Evolutionary conservation across 92 coral and sea anemone genomes (phyloP).

Genomic region (Phymanthus crucifer): DNA sequence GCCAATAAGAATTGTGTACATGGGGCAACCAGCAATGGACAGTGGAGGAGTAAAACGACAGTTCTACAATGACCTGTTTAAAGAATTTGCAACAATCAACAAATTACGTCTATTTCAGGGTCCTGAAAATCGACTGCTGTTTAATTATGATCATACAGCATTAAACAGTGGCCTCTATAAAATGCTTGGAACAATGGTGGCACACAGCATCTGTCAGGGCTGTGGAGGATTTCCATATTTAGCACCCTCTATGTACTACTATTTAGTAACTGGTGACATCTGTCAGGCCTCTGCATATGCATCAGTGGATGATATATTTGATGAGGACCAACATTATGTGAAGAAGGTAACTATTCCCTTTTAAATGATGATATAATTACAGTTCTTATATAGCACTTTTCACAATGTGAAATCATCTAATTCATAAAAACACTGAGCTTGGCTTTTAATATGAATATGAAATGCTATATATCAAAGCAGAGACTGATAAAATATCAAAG

Average conservation of each 20-base stretch:
- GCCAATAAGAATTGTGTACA: conserved; percentile 45
- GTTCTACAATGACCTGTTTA: conserved; percentile 56
- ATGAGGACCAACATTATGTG: too few relatives aligned
- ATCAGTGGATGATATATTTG: conserved; percentile 34
- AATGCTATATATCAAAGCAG: too few relatives aligned
- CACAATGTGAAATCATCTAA: too few relatives aligned
- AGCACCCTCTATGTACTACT: conserved; percentile 50
- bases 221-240: conserved; percentile 56
- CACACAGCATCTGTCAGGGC: conserved; percentile 19
- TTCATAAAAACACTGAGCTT: too few relatives aligned
- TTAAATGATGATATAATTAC: too few relatives aligned
- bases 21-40: conserved; percentile 61
- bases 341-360: too few relatives aligned
- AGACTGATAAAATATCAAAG: too few relatives aligned
- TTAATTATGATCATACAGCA: not conserved
- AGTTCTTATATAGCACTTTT: too few relatives aligned
- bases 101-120: conserved; percentile 20
- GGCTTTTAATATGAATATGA: too few relatives aligned
- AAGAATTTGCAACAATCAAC: conserved; percentile 23
- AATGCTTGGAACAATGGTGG: conserved; percentile 49
- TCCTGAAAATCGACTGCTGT: not conserved
- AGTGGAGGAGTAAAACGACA: conserved; percentile 70
- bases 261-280: conserved; percentile 56
- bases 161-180: conserved; percentile 23
- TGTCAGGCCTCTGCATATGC: conserved; percentile 45